These are phyloP conservation scores for Coptotermes formosanus DNA, from an alignment of 1,140 invertebrate species.

Conservation along the genomic window DNA sequence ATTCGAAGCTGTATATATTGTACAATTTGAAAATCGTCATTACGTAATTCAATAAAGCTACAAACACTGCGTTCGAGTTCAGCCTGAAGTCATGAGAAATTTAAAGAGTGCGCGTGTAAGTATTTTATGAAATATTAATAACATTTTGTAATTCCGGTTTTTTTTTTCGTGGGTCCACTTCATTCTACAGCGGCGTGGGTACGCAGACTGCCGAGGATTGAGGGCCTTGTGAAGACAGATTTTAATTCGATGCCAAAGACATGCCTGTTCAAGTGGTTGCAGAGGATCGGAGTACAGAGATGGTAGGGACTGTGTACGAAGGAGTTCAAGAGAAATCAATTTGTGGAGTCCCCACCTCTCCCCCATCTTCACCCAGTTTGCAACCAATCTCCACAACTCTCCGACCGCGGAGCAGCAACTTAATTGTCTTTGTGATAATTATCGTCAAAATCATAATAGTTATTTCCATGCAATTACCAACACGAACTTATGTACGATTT, in stretches of 20 bases:
- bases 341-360: not conserved
- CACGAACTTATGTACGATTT: too few species aligned
- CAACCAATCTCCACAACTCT: too few species aligned
- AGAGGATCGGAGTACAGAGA: not conserved
- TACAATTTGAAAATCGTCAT: too few species aligned
- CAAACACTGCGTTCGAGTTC: too few species aligned
- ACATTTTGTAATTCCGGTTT: not conserved
- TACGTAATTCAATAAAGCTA: too few species aligned
- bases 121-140: too few species aligned
- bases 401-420: not conserved
- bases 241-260: slow-evolving; percentile 16
- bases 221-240: not conserved
- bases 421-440: not conserved
- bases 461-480: too few species aligned
- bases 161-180: not conserved
- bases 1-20: too few species aligned
- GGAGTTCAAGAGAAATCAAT: not conserved
- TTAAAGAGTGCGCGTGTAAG: too few species aligned
- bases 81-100: too few species aligned
- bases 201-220: not conserved
- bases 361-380: not conserved
- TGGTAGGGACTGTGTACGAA: not conserved
- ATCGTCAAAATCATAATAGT: too few species aligned
- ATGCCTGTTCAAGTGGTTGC: slow-evolving; percentile 8
- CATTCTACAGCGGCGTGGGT: not conserved